phyloP scores from a whole-genome alignment of 2,888 invertebrate species.

The Zelleria hepariella region DNA sequence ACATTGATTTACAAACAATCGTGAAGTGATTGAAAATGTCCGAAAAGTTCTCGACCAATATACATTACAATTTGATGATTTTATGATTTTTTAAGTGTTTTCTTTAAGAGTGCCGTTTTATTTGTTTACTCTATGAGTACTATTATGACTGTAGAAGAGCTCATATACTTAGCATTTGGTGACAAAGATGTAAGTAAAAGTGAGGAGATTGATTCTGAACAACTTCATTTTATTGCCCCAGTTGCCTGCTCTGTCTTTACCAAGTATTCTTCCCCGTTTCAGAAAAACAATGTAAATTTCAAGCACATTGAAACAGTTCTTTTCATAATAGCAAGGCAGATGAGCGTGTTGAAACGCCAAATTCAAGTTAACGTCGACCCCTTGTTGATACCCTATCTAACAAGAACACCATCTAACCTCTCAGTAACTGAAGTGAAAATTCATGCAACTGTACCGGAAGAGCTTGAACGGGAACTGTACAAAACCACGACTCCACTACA shows the following conservation, averaged over 20 bases:
- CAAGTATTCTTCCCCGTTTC: not conserved
- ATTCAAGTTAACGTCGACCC: conserved; percentile 31
- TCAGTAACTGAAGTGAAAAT: conserved; percentile 48
- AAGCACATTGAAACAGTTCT: conserved; percentile 50
- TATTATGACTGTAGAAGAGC: conserved; percentile 35
- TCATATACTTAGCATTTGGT: conserved; percentile 52
- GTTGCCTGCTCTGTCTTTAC: not conserved
- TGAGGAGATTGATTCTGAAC: too few relatives aligned
- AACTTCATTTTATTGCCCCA: not conserved
- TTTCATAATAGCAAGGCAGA: conserved; percentile 46
- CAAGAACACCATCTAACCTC: conserved; percentile 23
- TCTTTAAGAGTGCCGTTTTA: not conserved
- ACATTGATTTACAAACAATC: too few relatives aligned
- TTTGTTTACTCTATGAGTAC: conserved; percentile 11
- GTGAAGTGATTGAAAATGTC: too few relatives aligned
- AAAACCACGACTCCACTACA: not conserved
- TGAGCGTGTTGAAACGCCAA: conserved; percentile 43
- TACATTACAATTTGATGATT: not conserved
- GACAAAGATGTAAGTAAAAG: conserved; percentile 13
- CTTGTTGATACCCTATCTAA: not conserved
- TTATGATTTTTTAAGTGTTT: not conserved
- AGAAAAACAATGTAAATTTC: conserved; percentile 49
- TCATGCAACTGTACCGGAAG: conserved; percentile 21
- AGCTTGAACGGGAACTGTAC: not conserved
- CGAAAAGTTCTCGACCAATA: too few relatives aligned